Conservation (phyloP, 2,888 invertebrate genomes). For the Drosophila meridionalis region DNA sequence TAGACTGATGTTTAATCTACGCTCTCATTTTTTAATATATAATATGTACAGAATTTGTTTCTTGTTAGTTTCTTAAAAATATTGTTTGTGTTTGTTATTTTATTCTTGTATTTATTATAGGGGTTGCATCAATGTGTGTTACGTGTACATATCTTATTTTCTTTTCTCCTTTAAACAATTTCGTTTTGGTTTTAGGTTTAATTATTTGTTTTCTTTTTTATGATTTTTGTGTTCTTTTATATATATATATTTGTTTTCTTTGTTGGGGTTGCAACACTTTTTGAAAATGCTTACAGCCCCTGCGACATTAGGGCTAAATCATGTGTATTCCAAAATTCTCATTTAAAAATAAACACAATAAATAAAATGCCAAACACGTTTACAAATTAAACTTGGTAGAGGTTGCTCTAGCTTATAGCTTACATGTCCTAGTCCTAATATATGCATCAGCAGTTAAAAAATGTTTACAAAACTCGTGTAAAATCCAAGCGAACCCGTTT, state of each 20-base stretch:
- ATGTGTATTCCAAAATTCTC: slow-evolving; percentile 20
- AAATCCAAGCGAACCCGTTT: slow-evolving; percentile 50
- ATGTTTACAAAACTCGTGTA: slow-evolving; percentile 70
- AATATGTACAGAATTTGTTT: slow-evolving; percentile 48
- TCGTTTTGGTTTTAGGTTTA: slow-evolving; percentile 38
- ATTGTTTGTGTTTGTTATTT: slow-evolving; percentile 32
- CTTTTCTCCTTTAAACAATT: slow-evolving; percentile 9
- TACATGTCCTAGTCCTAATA: slow-evolving; percentile 60
- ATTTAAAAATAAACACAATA: slow-evolving; percentile 47
- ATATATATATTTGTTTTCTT: slow-evolving; percentile 5
- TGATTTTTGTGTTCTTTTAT: background rate
- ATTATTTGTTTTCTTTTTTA: slow-evolving; percentile 6
- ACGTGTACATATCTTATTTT: slow-evolving; percentile 18
- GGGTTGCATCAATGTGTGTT: slow-evolving; percentile 13
- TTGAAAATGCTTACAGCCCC: slow-evolving; percentile 54
- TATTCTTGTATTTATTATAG: slow-evolving; percentile 34
- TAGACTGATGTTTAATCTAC: slow-evolving; percentile 52
- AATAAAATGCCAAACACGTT: slow-evolving; percentile 56
- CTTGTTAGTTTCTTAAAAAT: slow-evolving; percentile 42
- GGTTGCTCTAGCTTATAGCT: slow-evolving; percentile 72
- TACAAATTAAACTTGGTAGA: slow-evolving; percentile 27
- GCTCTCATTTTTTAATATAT: slow-evolving; percentile 49
- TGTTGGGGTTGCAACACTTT: slow-evolving; percentile 46
- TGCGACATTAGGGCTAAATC: slow-evolving; percentile 21
- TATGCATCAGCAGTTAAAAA: slow-evolving; percentile 62